These are phyloP conservation scores for Sialis fuliginosa DNA, from an alignment of 2,888 invertebrate species.

Conservation along the genomic window DNA sequence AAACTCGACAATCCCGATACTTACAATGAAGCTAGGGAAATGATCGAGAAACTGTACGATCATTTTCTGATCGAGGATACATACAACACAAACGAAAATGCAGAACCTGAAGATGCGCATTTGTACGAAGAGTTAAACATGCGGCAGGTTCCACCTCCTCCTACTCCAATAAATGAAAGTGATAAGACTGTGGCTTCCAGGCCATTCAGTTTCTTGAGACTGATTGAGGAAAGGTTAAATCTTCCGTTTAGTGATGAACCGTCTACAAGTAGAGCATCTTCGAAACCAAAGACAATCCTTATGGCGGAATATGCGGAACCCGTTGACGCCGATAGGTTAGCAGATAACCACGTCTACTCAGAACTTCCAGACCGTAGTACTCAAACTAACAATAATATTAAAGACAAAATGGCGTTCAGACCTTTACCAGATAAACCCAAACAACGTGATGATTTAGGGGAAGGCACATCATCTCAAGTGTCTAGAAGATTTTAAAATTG, in stretches of 20 bases:
- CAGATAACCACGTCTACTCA: slow-evolving; percentile 33
- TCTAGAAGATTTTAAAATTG: background rate
- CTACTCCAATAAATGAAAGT: slow-evolving; percentile 9
- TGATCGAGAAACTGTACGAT: slow-evolving; percentile 60
- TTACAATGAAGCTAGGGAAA: slow-evolving; percentile 54
- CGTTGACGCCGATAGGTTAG: slow-evolving; percentile 30
- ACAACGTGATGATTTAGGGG: slow-evolving; percentile 9
- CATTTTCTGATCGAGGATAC: slow-evolving; percentile 53
- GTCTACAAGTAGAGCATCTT: slow-evolving; percentile 13
- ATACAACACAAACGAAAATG: slow-evolving; percentile 34
- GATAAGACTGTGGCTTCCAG: slow-evolving; percentile 23
- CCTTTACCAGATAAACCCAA: slow-evolving; percentile 50
- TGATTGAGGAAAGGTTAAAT: slow-evolving; percentile 37
- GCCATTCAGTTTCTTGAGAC: slow-evolving; percentile 38
- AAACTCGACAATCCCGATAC: slow-evolving; percentile 54
- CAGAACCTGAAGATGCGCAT: slow-evolving; percentile 25
- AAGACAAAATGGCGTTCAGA: slow-evolving; percentile 39
- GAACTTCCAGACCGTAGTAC: slow-evolving; percentile 29
- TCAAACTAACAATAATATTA: slow-evolving; percentile 8
- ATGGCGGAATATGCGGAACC: slow-evolving; percentile 36
- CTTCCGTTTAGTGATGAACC: slow-evolving; percentile 15
- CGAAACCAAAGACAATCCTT: slow-evolving; percentile 18
- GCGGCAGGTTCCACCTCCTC: slow-evolving; percentile 7
- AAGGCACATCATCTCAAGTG: slow-evolving; percentile 7
- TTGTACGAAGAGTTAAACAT: slow-evolving; percentile 21